These are phyloP conservation scores for Periparus ater DNA, from an alignment of 2,797 vertebrate species.

Conservation along the genomic window DNA sequence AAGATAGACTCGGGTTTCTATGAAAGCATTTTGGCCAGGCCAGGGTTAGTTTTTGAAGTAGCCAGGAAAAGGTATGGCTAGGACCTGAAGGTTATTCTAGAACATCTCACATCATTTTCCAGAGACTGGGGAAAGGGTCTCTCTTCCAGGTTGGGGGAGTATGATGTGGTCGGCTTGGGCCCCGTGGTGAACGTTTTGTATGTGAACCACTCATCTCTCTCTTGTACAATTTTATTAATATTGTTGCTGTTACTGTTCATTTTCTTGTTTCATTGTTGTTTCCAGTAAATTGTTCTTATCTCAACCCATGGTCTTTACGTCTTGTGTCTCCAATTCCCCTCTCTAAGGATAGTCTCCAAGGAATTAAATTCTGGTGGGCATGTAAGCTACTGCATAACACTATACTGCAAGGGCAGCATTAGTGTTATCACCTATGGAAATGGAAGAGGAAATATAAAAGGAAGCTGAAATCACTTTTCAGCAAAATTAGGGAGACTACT, in stretches of 20 bases:
- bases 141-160: accelerated
- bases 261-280: not conserved
- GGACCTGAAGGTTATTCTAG: not conserved
- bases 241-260: not conserved
- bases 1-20: not conserved
- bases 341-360: not conserved
- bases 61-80: not conserved
- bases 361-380: not conserved
- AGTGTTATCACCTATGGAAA: not conserved
- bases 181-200: accelerated
- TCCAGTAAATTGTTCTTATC: not conserved
- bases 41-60: not conserved
- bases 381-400: not conserved
- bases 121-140: not conserved
- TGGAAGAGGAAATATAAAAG: not conserved
- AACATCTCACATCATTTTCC: not conserved
- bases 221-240: not conserved
- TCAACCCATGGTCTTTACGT: not conserved
- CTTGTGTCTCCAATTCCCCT: not conserved
- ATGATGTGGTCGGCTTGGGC: accelerated
- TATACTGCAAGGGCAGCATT: not conserved
- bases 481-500: not conserved
- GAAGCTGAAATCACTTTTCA: not conserved
- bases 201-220: not conserved
- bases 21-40: not conserved